Conservation (phyloP, 1,140 invertebrate genomes). For the Manduca sexta region DNA sequence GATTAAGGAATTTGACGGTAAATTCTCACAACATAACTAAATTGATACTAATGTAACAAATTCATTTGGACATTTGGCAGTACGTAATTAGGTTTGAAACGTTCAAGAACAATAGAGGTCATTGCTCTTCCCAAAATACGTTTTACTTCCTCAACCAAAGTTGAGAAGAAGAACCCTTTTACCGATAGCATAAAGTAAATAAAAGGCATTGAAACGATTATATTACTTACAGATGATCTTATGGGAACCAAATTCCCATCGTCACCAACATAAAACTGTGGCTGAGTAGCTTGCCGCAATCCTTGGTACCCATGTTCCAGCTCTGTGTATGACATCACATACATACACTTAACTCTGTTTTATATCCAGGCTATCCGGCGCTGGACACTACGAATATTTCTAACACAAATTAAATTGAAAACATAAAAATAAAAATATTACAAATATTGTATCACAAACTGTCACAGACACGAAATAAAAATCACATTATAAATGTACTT, state of each 20-base stretch:
- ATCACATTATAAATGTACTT: too few species aligned
- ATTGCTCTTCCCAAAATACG: slow-evolving; percentile 6
- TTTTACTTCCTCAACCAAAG: neutral
- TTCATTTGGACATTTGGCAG: too few species aligned
- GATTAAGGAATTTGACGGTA: too few species aligned
- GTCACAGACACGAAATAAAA: too few species aligned
- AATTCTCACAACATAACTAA: too few species aligned
- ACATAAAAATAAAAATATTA: slow-evolving; percentile 16
- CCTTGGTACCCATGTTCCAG: slow-evolving; percentile 92
- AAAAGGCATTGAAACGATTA: neutral
- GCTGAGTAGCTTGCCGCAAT: slow-evolving; percentile 77
- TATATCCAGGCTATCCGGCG: neutral
- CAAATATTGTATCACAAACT: slow-evolving; percentile 1
- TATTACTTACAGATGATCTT: slow-evolving; percentile 66
- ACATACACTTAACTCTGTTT: slow-evolving; percentile 27
- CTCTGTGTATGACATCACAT: slow-evolving; percentile 91
- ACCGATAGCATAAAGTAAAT: too few species aligned
- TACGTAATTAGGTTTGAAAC: neutral
- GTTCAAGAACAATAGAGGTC: neutral
- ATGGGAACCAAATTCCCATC: slow-evolving; percentile 75
- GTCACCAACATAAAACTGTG: slow-evolving; percentile 80
- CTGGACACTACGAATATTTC: neutral
- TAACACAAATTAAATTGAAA: neutral
- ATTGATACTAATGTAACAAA: too few species aligned
- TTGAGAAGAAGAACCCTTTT: too few species aligned